Base-by-base conservation (phyloP, 2,113 vertebrate species). In the Pachypanchax playfairii region DNA sequence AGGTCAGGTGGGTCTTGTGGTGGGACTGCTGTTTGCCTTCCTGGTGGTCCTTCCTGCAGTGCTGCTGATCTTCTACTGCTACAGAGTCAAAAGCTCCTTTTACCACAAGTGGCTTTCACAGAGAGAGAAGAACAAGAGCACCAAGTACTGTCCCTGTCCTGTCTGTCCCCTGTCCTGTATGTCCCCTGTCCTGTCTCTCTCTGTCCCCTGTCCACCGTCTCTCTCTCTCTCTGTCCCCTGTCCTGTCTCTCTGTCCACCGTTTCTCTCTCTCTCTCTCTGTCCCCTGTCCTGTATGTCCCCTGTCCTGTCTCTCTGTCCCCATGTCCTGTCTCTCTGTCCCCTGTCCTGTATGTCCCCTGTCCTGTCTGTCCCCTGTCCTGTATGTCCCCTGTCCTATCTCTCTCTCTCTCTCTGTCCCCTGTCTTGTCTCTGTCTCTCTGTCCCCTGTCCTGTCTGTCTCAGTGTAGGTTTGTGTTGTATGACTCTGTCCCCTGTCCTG, bases 61-160 rank as follows among this genome's bases (percentile, higher is more conserved):
- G 5, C 72, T 93, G 28, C 83, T 87, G 66, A 48, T 91, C 75
- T 95, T 93, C 91, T 93, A 89, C 79, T 98, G 92, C 89, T 93
- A 87, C 86, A 87, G 77, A 29, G 78, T 78, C 57, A 93, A 93
- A 42, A 85, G 81, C 5, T 93, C 93, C 0, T 86, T 74, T 4
- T 91, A 89, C 56, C 88, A 85, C 58, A 91, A 84, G 59, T 92
- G 92, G 90, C 52, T 91, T 60, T 79, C 87, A 49, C 88, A 92
- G 55, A 77, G 80, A 22, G 88, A 91, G 70, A 93, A 92, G 79
- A 77, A 73, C 14, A 68, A 75, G 22, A 88, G 41, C 60, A 88
- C 77, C 83, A 90, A 87, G 92, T 92, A 88, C 53, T 33, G 31
- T 33, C 5, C 20, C 55, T 14, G 24, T 64, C 4, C 44, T 51